Base-by-base conservation (phyloP, 1,140 invertebrate species). In the Nephila pilipes region DNA sequence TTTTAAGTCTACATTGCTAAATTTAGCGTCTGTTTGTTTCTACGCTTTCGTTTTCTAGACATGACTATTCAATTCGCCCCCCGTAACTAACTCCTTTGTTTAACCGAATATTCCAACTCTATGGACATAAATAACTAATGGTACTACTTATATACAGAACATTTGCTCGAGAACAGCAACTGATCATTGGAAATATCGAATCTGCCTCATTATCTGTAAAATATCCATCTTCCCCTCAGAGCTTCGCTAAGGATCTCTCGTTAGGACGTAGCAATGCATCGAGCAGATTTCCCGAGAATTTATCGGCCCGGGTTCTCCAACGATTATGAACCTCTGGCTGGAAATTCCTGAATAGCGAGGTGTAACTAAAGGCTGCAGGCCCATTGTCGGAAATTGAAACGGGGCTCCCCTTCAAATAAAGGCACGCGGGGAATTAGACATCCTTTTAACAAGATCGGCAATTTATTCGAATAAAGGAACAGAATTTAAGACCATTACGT, bases 381-480 rank as follows among this genome's bases (percentile, higher is more conserved):
- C 88, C 88, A 57, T 90, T 90, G 80, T 91, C 60, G 69, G 69
- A 92, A 85, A 92, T 92, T 92, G 81, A 92, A 85, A 85, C 90
- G 80, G 46, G 58, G 20, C 54, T 22, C 57, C 63, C 87, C 57
- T 55, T 75, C 69, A 58, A 79, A 90, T 81, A 83, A 75, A 46
- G 80, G 81, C 80, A 57, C 79, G 80, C 32, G 32, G 80, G 80
- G 81, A 83, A 91, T 91, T 92, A 85, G 90, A 92, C 90, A 92
- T 92, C 90, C 90, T 92, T 92, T 92, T 92, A 92, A 92, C 90
- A 92, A 92, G 90, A 92, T 92, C 90, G 90, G 90, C 90, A 92
- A 92, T 92, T 92, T 92, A 92, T 92, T 65, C 81, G 90, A 65
- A 92, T 92, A 92, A 92, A 92, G 90, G 90, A 92, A 85, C 80